Conservation (phyloP, 1,140 invertebrate genomes). For the Brachionus calyciflorus region DNA sequence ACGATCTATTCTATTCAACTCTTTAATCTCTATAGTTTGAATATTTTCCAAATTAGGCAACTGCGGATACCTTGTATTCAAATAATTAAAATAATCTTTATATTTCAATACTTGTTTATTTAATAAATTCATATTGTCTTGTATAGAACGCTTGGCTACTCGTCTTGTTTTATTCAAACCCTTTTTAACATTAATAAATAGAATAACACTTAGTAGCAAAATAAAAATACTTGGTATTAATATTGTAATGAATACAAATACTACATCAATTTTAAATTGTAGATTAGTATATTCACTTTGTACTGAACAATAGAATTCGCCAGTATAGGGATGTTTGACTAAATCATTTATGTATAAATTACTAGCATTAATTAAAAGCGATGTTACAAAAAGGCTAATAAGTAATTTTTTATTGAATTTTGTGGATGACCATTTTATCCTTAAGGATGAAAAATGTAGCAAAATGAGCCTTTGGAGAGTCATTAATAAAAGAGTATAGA, state of each 20-base stretch:
- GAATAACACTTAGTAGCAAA: neutral
- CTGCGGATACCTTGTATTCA: constrained; percentile 28
- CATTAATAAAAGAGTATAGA: constrained; percentile 9
- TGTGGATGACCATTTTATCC: neutral
- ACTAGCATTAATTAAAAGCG: neutral
- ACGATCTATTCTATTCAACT: constrained; percentile 8
- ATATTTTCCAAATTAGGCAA: constrained; percentile 35
- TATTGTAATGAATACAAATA: constrained; percentile 23
- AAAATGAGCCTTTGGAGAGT: constrained; percentile 15
- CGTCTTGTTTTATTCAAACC: neutral
- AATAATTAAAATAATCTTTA: constrained; percentile 29
- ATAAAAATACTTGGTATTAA: constrained; percentile 19
- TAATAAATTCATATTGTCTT: neutral
- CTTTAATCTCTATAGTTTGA: constrained; percentile 9
- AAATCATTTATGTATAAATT: neutral
- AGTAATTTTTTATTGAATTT: constrained; percentile 1
- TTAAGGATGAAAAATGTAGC: neutral
- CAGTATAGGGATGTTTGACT: neutral
- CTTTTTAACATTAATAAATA: constrained; percentile 30
- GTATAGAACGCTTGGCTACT: neutral
- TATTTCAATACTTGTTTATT: neutral
- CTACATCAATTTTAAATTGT: constrained; percentile 19
- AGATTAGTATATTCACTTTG: neutral
- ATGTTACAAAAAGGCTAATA: neutral
- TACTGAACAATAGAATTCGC: constrained; percentile 4